Conservation (phyloP, 2,888 invertebrate genomes). For the Amorpha juglandis region DNA sequence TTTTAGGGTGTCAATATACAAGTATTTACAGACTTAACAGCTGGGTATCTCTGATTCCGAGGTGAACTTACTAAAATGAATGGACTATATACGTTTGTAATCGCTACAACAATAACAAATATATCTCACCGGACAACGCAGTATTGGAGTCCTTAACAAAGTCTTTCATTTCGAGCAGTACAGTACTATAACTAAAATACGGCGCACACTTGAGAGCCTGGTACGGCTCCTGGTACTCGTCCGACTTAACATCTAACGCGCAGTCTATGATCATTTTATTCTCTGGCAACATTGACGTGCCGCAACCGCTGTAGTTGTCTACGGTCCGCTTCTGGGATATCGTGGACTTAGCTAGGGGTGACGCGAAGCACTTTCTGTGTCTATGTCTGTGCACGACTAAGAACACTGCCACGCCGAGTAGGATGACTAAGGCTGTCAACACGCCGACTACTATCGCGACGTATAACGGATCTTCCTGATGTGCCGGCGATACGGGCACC, state of each 20-base stretch:
- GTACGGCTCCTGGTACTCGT: constrained; percentile 92
- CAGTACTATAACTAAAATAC: constrained; percentile 90
- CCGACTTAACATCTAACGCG: constrained; percentile 86
- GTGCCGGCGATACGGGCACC: constrained; percentile 87
- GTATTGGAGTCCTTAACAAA: constrained; percentile 80
- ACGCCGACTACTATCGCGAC: constrained; percentile 92
- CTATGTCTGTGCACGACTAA: constrained; percentile 88
- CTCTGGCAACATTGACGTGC: constrained; percentile 81
- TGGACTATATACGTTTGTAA: neutral
- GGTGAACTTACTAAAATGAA: too few species aligned
- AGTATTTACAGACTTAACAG: too few species aligned
- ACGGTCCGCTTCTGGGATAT: constrained; percentile 74
- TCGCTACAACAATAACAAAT: too few species aligned
- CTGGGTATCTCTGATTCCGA: too few species aligned
- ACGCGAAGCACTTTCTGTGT: constrained; percentile 89
- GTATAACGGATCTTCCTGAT: constrained; percentile 88
- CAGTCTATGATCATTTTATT: constrained; percentile 83
- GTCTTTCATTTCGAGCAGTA: constrained; percentile 90
- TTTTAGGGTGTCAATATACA: too few species aligned
- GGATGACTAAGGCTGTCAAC: constrained; percentile 88
- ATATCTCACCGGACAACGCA: constrained; percentile 67
- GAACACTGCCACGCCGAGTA: constrained; percentile 89
- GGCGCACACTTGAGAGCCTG: constrained; percentile 90
- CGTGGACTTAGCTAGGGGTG: constrained; percentile 84
- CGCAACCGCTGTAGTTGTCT: constrained; percentile 84